Evolutionary conservation across 2,113 vertebrate species (phyloP).

Genomic region (Synodontis membranacea): DNA sequence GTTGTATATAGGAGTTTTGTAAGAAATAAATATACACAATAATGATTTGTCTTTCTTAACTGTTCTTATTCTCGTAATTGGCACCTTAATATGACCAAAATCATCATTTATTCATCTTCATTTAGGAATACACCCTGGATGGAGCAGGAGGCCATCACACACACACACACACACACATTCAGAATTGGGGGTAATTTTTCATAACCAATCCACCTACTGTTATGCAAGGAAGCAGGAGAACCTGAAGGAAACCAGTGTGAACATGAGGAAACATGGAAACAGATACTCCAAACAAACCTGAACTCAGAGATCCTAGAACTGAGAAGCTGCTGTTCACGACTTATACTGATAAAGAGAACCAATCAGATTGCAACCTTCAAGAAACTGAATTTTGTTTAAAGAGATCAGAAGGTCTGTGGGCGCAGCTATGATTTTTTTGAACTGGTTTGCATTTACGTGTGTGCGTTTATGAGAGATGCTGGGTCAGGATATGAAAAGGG

Average conservation of each 20-base stretch:
- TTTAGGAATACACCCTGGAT: background rate
- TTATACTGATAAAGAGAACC: background rate
- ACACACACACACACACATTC: background rate
- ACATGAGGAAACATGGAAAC: background rate
- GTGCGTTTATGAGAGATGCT: background rate
- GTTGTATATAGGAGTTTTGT: constrained; percentile 25
- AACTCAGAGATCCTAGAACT: background rate
- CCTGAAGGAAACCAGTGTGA: background rate
- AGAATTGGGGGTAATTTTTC: background rate
- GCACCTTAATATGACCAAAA: background rate
- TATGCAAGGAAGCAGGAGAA: background rate
- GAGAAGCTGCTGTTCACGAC: background rate
- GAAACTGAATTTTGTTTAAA: background rate
- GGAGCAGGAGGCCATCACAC: background rate
- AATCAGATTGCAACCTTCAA: background rate
- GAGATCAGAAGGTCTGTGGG: background rate
- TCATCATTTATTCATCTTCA: background rate
- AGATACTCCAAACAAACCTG: background rate
- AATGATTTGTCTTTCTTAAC: background rate
- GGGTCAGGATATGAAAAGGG: background rate
- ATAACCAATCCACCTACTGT: background rate
- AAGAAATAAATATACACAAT: constrained; percentile 31
- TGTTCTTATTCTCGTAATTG: background rate
- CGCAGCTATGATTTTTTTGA: background rate
- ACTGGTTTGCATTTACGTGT: background rate